Evolutionary conservation across 2,888 invertebrate genomes (phyloP).

Genomic region (Agriotes lineatus): DNA sequence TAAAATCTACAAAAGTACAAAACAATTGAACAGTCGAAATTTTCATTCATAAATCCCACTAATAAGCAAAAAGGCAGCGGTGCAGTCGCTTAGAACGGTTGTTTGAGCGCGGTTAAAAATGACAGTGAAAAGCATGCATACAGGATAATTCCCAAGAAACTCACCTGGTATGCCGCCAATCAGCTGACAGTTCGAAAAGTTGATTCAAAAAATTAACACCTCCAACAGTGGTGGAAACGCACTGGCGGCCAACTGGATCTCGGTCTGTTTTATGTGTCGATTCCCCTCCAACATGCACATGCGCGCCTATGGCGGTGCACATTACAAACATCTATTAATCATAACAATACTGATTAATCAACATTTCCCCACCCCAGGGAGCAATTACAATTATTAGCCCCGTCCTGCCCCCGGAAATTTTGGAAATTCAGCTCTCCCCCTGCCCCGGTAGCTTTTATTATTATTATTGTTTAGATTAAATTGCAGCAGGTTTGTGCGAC

Average conservation of each 20-base stretch:
- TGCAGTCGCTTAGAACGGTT: background rate
- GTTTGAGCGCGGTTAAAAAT: background rate
- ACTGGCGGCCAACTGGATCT: slow-evolving; percentile 34
- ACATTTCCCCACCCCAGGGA: slow-evolving; percentile 12
- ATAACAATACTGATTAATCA: slow-evolving; percentile 24
- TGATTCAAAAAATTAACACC: slow-evolving; percentile 11
- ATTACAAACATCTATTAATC: slow-evolving; percentile 29
- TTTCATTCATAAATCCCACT: no score
- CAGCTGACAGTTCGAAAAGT: slow-evolving; percentile 3
- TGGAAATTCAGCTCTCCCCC: no score
- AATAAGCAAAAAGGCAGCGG: no score
- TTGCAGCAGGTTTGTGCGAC: slow-evolving; percentile 8
- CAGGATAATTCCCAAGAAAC: background rate
- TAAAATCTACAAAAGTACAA: no score
- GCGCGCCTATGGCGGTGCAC: slow-evolving; percentile 32
- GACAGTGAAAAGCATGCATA: background rate
- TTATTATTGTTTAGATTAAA: slow-evolving; percentile 20
- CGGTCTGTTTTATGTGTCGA: slow-evolving; percentile 39
- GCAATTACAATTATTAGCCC: background rate
- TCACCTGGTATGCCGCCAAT: background rate
- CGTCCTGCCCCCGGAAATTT: background rate
- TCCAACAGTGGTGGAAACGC: slow-evolving; percentile 21
- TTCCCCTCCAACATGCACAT: slow-evolving; percentile 38
- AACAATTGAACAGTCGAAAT: no score
- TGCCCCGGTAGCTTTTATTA: no score